phyloP scores from a whole-genome alignment of 2,888 invertebrate species.

The Pocota personata region DNA sequence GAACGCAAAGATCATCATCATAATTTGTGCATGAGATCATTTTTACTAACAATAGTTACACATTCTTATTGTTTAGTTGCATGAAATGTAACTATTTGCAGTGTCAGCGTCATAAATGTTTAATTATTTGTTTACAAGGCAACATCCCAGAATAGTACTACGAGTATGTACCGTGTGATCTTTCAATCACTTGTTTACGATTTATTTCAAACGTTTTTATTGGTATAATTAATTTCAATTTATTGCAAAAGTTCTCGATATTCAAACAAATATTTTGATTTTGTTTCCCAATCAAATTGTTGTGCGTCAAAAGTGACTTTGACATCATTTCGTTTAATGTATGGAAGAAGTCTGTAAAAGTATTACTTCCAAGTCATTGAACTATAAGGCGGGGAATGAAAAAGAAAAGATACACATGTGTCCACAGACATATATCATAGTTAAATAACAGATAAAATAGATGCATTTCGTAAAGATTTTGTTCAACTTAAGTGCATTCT shows the following conservation, averaged over 20 bases:
- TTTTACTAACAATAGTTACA: too few relatives aligned
- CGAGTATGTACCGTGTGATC: not conserved
- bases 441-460: too few relatives aligned
- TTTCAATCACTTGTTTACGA: not conserved
- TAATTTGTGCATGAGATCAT: too few relatives aligned
- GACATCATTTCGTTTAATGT: not conserved
- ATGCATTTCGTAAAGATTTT: too few relatives aligned
- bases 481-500: too few relatives aligned
- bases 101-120: not conserved
- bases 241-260: not conserved
- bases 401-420: too few relatives aligned
- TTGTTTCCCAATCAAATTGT: not conserved
- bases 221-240: constrained; percentile 23
- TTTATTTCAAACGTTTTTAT: constrained; percentile 2
- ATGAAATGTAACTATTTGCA: too few relatives aligned
- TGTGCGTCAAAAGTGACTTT: constrained; percentile 14
- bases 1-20: too few relatives aligned
- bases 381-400: not conserved
- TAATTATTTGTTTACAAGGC: not conserved
- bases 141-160: not conserved
- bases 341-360: not conserved
- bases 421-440: too few relatives aligned
- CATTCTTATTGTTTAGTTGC: too few relatives aligned
- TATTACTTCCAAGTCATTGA: not conserved
- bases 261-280: not conserved